Evolutionary conservation across 2,797 vertebrate genomes (phyloP).

Genomic region (Mormyrus hasselquistii): DNA sequence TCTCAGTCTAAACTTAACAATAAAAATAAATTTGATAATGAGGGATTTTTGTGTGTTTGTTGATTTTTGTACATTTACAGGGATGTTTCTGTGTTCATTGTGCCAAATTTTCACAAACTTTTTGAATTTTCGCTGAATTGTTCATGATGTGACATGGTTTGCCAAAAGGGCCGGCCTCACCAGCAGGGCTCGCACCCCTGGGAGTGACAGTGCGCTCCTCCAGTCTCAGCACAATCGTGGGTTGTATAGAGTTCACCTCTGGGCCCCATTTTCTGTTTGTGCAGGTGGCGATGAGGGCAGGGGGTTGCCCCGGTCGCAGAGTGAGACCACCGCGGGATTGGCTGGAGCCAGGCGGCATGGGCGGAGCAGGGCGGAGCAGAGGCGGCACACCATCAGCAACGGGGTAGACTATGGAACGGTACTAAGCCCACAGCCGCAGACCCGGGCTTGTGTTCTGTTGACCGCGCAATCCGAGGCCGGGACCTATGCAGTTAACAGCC

Average conservation of each 20-base stretch:
- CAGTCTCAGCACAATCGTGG: neutral
- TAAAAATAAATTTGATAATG: neutral
- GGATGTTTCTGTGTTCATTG: neutral
- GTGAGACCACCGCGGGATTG: slow-evolving; percentile 57
- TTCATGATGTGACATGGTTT: neutral
- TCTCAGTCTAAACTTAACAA: neutral
- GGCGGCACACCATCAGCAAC: slow-evolving; percentile 84
- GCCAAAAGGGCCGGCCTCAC: neutral
- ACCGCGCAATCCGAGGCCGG: neutral
- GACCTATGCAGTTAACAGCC: neutral
- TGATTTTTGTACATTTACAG: neutral
- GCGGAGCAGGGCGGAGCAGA: slow-evolving; percentile 67
- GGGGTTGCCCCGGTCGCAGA: slow-evolving; percentile 63
- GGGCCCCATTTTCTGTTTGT: slow-evolving; percentile 17
- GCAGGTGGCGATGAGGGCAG: slow-evolving; percentile 46
- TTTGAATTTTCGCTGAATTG: neutral
- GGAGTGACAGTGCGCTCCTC: neutral
- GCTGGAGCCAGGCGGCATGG: slow-evolving; percentile 54
- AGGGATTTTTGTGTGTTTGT: neutral
- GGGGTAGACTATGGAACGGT: slow-evolving; percentile 88
- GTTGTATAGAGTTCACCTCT: neutral
- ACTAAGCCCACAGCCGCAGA: slow-evolving; percentile 20
- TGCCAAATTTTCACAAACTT: neutral
- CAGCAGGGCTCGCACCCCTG: neutral
- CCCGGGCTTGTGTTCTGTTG: neutral